A percentile compares a stretch with the other conserved stretches of the same genome.
phyloP scores from a whole-genome alignment of 2,113 vertebrate genomes.

The Callipepla squamata region DNA sequence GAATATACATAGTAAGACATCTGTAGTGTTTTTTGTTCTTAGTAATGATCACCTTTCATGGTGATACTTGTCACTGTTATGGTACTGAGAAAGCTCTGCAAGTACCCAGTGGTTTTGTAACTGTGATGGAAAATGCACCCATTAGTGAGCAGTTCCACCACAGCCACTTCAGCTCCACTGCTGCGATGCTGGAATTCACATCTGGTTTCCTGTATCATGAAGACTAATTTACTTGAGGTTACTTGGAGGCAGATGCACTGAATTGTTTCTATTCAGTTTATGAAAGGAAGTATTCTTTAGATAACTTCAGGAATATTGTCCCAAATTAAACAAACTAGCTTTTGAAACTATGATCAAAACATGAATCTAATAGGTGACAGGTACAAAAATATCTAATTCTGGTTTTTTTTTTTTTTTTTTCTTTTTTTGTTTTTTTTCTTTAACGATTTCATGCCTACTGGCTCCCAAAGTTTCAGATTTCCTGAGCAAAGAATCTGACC shows the following conservation, averaged over 20 bases:
- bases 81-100: background rate
- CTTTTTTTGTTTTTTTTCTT: background rate
- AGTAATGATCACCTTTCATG: accelerated
- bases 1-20: background rate
- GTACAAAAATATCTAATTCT: background rate
- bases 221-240: background rate
- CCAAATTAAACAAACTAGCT: background rate
- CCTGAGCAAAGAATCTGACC: background rate
- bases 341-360: background rate
- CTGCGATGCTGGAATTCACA: accelerated
- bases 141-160: background rate
- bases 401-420: too few species aligned
- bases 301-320: background rate
- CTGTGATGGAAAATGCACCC: background rate
- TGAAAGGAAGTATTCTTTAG: background rate
- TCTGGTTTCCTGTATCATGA: background rate
- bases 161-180: background rate
- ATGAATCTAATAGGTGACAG: background rate
- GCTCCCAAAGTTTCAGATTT: background rate
- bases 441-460: background rate
- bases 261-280: background rate
- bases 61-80: background rate
- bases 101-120: background rate
- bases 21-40: background rate
- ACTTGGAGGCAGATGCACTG: background rate